Evolutionary conservation across 2,888 invertebrate species (phyloP), one percentile per base, ranked within the genome.

Genomic region (Schrankia costaestrigalis): DNA sequence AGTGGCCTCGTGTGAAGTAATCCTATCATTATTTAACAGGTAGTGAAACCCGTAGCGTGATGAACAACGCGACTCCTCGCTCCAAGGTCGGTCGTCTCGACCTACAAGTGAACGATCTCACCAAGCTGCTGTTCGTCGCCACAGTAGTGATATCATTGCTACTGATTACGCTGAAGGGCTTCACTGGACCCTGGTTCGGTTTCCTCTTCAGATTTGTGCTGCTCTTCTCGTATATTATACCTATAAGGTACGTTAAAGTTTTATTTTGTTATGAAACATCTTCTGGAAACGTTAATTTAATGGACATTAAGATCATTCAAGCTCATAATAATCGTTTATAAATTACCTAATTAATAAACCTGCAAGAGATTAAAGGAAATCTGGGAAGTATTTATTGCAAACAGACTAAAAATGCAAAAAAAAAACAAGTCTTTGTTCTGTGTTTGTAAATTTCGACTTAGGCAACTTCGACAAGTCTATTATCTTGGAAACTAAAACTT

Each of bases 221-320:
- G 24, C 91, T 99, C 10, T 99, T 99, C 87, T 99, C 99, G 0
- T 99, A 99, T 84, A 99, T 99, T 62, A 98, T 99, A 69, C 99
- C 99, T 9, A 97, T 99, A 59, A 96, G 95, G 93, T 94, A 63
- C 87, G 83, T 57, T 24, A n/a, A n/a, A n/a, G n/a, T n/a, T n/a
- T n/a, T n/a, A n/a, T n/a, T 6, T 17, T 17, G 17, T 17, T 17
- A 5, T 5, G 6, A 17, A 5, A 6, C 17, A 17, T 17, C n/a
- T n/a, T n/a, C n/a, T n/a, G n/a, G n/a, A n/a, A n/a, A n/a, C n/a
- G n/a, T n/a, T n/a, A n/a, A n/a, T n/a, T n/a, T n/a, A n/a, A n/a
- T n/a, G n/a, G n/a, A n/a, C n/a, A n/a, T n/a, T n/a, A 7, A 17
- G 17, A 3, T 5, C 7, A 17, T 17, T 7, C 17, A 17, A 5